These are phyloP conservation scores for Drosophila kikkawai DNA, from an alignment of 1,140 invertebrate genomes.

Conservation along the genomic window DNA sequence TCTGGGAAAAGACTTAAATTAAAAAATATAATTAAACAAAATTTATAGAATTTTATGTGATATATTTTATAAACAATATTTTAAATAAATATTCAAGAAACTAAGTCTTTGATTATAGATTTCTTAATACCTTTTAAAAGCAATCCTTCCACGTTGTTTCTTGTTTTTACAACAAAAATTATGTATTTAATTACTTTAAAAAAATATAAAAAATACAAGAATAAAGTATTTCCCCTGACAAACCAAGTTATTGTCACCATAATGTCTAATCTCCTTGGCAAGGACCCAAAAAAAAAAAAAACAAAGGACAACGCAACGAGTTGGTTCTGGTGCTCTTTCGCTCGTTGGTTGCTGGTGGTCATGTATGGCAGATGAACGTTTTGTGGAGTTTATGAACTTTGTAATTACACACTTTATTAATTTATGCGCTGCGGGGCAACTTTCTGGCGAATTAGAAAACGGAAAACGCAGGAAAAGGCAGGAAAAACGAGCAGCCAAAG, in stretches of 20 bases:
- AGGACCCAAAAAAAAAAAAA: constrained; percentile 4
- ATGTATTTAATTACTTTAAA: not conserved
- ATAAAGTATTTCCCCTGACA: not conserved
- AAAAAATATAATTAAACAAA: not conserved
- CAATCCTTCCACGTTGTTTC: rapidly evolving
- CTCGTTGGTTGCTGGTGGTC: constrained; percentile 46
- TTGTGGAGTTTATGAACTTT: constrained; percentile 81
- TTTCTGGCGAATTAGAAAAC: constrained; percentile 31
- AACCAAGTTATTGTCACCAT: not conserved
- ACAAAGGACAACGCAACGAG: constrained; percentile 14
- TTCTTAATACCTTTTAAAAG: not conserved
- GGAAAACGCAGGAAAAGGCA: not conserved
- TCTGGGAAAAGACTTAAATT: not conserved
- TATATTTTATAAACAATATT: not conserved
- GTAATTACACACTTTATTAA: constrained; percentile 84
- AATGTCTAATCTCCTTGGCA: not conserved
- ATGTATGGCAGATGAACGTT: constrained; percentile 70
- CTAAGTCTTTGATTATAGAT: not conserved
- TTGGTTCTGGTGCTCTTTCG: constrained; percentile 4
- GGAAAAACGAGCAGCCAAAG: constrained; percentile 26
- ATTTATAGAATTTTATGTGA: not conserved
- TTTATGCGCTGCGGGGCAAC: constrained; percentile 78
- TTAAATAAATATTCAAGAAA: not conserved
- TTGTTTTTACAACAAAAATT: not conserved
- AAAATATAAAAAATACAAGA: not conserved